Base-by-base conservation (phyloP, 2,113 vertebrate genomes). In the Chunga burmeisteri region DNA sequence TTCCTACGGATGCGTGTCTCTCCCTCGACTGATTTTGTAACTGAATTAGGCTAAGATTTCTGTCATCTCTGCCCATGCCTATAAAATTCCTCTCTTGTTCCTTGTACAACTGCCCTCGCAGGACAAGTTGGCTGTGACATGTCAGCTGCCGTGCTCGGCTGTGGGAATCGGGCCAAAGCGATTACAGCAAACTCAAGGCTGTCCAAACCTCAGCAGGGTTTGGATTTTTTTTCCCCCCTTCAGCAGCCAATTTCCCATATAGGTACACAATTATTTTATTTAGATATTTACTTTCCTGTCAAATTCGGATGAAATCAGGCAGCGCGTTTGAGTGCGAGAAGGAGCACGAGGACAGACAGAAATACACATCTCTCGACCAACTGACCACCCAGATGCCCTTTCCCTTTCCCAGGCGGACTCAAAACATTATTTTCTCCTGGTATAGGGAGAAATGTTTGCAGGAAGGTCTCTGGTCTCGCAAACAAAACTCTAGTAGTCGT, bases 331-430 rank as follows among this genome's bases (percentile, higher is more conserved):
- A 79, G 67, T 3, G 0, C 27, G 79, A 90, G n/a, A 67, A 90
- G 65, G 42, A 47, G 13, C 38, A 29, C 0, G 2, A 53, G 38
- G 44, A 81, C 34, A 27, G 47, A 29, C 16, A 88, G 59, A 84
- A 74, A 50, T n/a, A 16, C 8, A 7, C 1, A 8, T 27, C 29
- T 10, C 26, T 58, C 1, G 0, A 16, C 32, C 40, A 50, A 7
- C 25, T 3, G 40, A 19, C 47, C 27, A 40, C 66, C 26, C 27
- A 25, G 56, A 29, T 2, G 3, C 8, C 23, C 25, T n/a, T 68
- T 63, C 19, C 40, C n/a, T 58, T 63, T 61, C n/a, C 50, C 34
- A 63, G 53, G 14, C 25, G 72, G 74, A 36, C 49, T 40, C 2
- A 1, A 72, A 84, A 32, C 11, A 20, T 2, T 7, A 26, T 65